Percentiles rank a stretch among this genome's conserved stretches.
phyloP scores from a whole-genome alignment of 2,113 vertebrate genomes.

The Tautogolabrus adspersus region DNA sequence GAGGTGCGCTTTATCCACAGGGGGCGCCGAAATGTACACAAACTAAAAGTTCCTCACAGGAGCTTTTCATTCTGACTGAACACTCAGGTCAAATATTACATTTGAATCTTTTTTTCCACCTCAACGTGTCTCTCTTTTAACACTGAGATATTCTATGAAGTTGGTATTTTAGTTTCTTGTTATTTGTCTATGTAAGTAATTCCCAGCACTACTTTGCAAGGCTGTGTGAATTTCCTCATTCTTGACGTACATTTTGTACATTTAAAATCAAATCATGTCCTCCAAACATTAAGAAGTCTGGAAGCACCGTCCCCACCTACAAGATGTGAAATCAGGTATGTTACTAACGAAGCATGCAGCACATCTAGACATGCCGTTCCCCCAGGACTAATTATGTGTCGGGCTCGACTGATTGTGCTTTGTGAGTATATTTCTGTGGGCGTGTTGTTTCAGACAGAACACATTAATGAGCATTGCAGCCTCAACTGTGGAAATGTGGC shows the following conservation, averaged over 20 bases:
- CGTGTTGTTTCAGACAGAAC: slow-evolving; percentile 31
- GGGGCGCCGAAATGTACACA: too few relatives aligned
- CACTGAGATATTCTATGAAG: too few relatives aligned
- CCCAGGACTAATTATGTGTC: slow-evolving; percentile 40
- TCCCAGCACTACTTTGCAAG: neutral
- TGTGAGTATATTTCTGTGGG: slow-evolving; percentile 47
- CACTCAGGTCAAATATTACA: too few relatives aligned
- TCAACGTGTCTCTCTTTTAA: too few relatives aligned
- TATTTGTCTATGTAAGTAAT: neutral
- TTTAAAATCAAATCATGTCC: slow-evolving; percentile 19
- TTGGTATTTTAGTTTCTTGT: too few relatives aligned
- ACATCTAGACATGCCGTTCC: slow-evolving; percentile 16
- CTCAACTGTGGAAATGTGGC: slow-evolving; percentile 35
- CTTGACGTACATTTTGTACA: neutral
- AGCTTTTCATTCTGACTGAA: too few relatives aligned
- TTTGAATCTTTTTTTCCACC: too few relatives aligned
- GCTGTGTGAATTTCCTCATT: neutral
- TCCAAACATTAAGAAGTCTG: neutral
- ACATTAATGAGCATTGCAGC: slow-evolving; percentile 44
- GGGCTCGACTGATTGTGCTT: slow-evolving; percentile 35
- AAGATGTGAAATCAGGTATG: neutral
- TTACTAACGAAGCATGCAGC: neutral
- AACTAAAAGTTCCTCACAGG: too few relatives aligned
- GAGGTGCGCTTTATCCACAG: too few relatives aligned
- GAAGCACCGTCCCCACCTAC: neutral